phyloP scores from a whole-genome alignment of 2,113 vertebrate species.

The Triplophysa dalaica region DNA sequence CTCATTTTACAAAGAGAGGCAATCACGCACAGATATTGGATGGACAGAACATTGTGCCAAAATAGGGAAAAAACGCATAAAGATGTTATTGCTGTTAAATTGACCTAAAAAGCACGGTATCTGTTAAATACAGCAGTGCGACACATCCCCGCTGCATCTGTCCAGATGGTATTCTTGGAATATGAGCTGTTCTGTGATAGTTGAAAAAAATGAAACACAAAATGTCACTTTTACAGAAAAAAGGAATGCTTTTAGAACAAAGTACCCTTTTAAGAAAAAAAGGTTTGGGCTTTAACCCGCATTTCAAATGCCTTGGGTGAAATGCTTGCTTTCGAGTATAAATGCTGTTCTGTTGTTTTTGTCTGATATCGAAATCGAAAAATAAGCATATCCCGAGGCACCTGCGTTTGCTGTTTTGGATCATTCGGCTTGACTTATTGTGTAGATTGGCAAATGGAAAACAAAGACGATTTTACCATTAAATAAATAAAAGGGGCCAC shows the following conservation, averaged over 20 bases:
- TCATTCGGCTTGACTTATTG: constrained; percentile 57
- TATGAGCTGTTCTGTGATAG: constrained; percentile 21
- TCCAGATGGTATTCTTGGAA: constrained; percentile 34
- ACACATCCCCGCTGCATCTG: constrained; percentile 8
- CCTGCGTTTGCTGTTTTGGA: constrained; percentile 46
- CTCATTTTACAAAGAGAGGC: constrained; percentile 19
- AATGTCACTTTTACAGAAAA: constrained; percentile 30
- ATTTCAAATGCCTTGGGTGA: constrained; percentile 19
- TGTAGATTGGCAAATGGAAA: constrained; percentile 47
- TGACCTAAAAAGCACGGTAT: not conserved
- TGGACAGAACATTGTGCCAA: not conserved
- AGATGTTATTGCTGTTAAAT: constrained; percentile 23
- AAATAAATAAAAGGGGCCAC: constrained; percentile 55
- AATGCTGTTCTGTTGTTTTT: not conserved
- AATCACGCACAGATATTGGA: not conserved
- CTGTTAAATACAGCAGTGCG: constrained; percentile 12
- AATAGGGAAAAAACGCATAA: constrained; percentile 10
- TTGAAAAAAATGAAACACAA: constrained; percentile 15
- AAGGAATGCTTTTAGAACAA: constrained; percentile 23
- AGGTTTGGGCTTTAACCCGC: not conserved
- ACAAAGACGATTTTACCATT: constrained; percentile 56
- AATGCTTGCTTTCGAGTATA: constrained; percentile 15
- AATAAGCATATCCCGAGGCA: constrained; percentile 48
- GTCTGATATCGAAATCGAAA: constrained; percentile 46
- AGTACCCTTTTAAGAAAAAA: constrained; percentile 13